Evolutionary conservation across 2,113 vertebrate genomes (phyloP), one percentile per base, ranked within the genome.

Genomic region (Petrocephalus microphthalmus): DNA sequence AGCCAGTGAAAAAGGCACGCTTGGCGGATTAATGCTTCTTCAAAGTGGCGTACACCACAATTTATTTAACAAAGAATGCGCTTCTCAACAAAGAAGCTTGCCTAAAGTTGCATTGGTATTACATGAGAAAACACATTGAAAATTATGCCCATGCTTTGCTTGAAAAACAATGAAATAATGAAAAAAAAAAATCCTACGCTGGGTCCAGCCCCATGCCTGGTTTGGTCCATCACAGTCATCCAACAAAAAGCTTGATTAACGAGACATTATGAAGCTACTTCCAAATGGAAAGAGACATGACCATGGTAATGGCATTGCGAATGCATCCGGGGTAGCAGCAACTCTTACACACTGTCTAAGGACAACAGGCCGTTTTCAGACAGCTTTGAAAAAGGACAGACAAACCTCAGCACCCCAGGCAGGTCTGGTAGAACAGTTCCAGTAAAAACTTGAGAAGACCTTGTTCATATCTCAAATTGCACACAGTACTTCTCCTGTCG

Each of bases 51-150:
- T 90, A 93, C 92, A 93, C 92, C 91, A 93, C 91, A 90, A 89
- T 95, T 94, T 94, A 94, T 94, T 94, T 90, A 88, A 94, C 93
- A 93, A 90, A 87, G 91, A 92, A 91, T 92, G 89, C 49, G 51
- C 89, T 85, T 54, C 78, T 90, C 22, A 89, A 90, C 42, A 88
- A 42, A 91, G 71, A 90, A 88, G 89, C 87, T 60, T 17, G 54
- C 60, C 84, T 86, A n/a, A 51, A n/a, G 87, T 88, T 51, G 88
- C 91, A 94, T 90, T 91, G 90, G 90, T 87, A 92, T 90, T 89
- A 91, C 88, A 89, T 89, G 86, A 89, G 86, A 91, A 51, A 67
- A 92, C 52, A 86, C 20, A 64, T 20, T 47, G 89, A 71, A 83
- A 74, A 92, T 19, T 88, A 87, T 89, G 25, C 87, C 17, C 71